Percentiles rank a stretch among this genome's conserved stretches.
Conservation (phyloP, 1,140 invertebrate species). For the Hyphantria cunea region DNA sequence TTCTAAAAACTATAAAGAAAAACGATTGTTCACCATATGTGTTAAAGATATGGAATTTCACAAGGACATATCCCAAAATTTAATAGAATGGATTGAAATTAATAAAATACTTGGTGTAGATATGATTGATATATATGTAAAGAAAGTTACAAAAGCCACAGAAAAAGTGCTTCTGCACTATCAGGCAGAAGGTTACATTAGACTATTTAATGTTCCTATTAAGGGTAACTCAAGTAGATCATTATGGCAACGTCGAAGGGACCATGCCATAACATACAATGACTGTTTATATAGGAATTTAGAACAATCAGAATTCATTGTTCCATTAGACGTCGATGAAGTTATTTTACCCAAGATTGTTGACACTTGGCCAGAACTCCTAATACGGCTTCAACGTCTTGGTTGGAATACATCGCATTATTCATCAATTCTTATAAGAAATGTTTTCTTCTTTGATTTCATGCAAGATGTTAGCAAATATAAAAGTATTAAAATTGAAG, state of each 20-base stretch:
- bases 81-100: constrained; percentile 87
- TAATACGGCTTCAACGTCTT: constrained; percentile 58
- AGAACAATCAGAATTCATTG: constrained; percentile 83
- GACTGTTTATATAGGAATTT: constrained; percentile 87
- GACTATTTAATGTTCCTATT: constrained; percentile 82
- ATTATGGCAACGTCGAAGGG: constrained; percentile 86
- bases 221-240: constrained; percentile 76
- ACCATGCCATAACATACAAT: constrained; percentile 89
- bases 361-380: constrained; percentile 82
- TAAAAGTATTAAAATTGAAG: constrained; percentile 39
- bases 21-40: constrained; percentile 84
- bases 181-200: constrained; percentile 78
- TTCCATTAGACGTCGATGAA: constrained; percentile 88
- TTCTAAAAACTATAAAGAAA: constrained; percentile 36
- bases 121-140: constrained; percentile 85
- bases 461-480: constrained; percentile 58
- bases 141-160: constrained; percentile 82
- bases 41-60: constrained; percentile 87
- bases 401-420: constrained; percentile 72
- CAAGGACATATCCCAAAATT: constrained; percentile 83
- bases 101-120: constrained; percentile 85
- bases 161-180: constrained; percentile 82
- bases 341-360: constrained; percentile 84
- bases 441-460: constrained; percentile 85
- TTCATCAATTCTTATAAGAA: constrained; percentile 85